phyloP scores from a whole-genome alignment of 2,888 invertebrate species.

The Drosophila pseudotakahashii region DNA sequence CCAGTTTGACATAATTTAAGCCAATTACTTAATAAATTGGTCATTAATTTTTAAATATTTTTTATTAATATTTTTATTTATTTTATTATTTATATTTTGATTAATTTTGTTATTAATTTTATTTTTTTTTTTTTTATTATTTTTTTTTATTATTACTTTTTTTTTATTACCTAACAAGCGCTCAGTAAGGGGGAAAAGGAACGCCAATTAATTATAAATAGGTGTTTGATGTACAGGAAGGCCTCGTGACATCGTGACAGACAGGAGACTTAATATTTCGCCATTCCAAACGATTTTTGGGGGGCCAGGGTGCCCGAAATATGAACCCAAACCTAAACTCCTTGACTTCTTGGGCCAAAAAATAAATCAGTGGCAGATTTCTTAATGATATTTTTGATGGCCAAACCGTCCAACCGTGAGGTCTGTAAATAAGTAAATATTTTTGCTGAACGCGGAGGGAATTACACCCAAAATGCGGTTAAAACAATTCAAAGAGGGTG shows the following conservation, averaged over 20 bases:
- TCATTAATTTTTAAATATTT: no score
- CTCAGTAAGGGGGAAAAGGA: no score
- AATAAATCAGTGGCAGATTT: slow-evolving; percentile 35
- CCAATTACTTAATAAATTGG: no score
- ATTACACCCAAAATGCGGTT: slow-evolving; percentile 49
- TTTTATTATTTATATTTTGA: no score
- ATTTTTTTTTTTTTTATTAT: no score
- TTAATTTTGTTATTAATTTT: no score
- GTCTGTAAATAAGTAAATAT: slow-evolving; percentile 27
- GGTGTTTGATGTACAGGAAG: neutral
- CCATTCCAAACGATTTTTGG: neutral
- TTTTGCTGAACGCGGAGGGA: slow-evolving; percentile 17
- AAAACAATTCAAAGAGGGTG: slow-evolving; percentile 63
- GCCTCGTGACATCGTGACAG: slow-evolving; percentile 3
- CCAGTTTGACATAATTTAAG: no score
- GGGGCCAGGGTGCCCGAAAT: neutral
- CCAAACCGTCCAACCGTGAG: neutral
- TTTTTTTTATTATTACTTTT: no score
- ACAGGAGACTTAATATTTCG: slow-evolving; percentile 9
- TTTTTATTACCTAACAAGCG: neutral
- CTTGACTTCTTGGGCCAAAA: neutral
- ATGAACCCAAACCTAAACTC: neutral
- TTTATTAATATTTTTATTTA: no score
- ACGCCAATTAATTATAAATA: slow-evolving; percentile 4
- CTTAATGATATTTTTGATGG: slow-evolving; percentile 28